Evolutionary conservation across 2,888 invertebrate species (phyloP), one percentile per base, ranked within the genome.

Genomic region (Macaria liturata): DNA sequence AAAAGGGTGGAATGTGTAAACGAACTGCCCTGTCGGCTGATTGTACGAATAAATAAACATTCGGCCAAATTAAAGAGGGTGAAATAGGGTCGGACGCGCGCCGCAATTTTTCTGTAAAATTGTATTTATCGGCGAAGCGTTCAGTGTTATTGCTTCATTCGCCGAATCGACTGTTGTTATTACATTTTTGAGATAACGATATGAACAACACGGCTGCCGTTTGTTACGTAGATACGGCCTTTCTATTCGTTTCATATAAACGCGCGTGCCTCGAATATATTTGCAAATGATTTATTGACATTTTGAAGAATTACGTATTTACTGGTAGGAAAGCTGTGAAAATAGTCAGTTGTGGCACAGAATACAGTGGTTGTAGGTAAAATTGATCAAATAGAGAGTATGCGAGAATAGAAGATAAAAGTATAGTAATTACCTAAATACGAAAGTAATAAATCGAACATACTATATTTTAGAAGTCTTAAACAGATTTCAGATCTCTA

Each of bases 41-140:
- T 80, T 78, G 81, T 76, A 68, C 77, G 71, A 83, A 85, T 86
- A 87, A 86, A 86, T 84, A 87, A 84, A 87, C 84, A 84, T 81
- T 80, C 75, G 75, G 76, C 72, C 75, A 84, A 88, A 86, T 87
- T 86, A 87, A 84, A 84, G 79, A 79, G 82, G 77, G 78, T 72
- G 71, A 71, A 67, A 67, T 72, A 69, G 69, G 71, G 70, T 68
- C 66, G 66, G 56, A 68, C 65, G 71, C 71, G 70, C 67, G 70
- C 68, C 61, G 64, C 66, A 68, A 62, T 64, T 74, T 75, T 76
- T 74, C 71, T 69, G 66, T 66, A 69, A 74, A 68, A 67, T 64
- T 65, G 70, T 75, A 71, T 78, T 77, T 77, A 75, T 75, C 71
- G 68, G 68, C 45, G 58, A 57, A 69, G 69, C 64, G 56, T 59